Evolutionary conservation across 2,888 invertebrate species (phyloP).

Genomic region (Drosophila villosipedis): DNA sequence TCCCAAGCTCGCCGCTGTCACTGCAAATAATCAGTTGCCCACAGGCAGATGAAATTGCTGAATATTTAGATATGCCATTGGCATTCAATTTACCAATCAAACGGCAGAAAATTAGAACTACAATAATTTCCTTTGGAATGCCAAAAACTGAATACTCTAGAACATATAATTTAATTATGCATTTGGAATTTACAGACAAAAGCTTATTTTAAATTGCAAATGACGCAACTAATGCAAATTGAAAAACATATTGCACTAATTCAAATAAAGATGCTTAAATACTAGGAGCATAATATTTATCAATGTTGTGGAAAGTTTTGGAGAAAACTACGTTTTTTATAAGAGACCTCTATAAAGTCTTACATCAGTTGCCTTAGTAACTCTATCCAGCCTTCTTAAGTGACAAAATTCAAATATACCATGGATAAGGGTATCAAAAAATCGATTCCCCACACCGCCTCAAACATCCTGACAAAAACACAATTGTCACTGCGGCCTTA

Average conservation of each 20-base stretch:
- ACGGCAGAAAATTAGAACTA: conserved; percentile 42
- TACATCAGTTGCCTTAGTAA: not conserved
- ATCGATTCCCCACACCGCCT: conserved; percentile 5
- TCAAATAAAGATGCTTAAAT: not conserved
- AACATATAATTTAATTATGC: not conserved
- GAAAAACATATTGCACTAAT: not conserved
- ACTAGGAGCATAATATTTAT: not conserved
- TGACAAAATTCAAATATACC: not conserved
- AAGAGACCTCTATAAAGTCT: not conserved
- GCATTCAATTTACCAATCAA: conserved; percentile 76
- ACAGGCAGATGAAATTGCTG: conserved; percentile 57
- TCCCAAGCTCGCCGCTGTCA: conserved; percentile 22
- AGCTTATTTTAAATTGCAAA: not conserved
- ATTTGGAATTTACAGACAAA: not conserved
- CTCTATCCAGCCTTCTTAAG: not conserved
- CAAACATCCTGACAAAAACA: conserved; percentile 8
- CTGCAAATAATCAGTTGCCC: conserved; percentile 53
- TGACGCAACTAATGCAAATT: not conserved
- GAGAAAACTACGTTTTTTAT: not conserved
- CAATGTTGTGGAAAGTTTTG: not conserved
- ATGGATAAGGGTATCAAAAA: not conserved
- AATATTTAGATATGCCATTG: conserved; percentile 67
- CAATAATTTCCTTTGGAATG: not conserved
- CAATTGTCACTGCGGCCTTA: conserved; percentile 60
- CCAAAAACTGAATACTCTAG: conserved; percentile 8